A percentile compares a stretch with the other conserved stretches of the same genome.
Evolutionary conservation across 2,797 vertebrate genomes (phyloP).

Genomic region (Myripristis murdjan): DNA sequence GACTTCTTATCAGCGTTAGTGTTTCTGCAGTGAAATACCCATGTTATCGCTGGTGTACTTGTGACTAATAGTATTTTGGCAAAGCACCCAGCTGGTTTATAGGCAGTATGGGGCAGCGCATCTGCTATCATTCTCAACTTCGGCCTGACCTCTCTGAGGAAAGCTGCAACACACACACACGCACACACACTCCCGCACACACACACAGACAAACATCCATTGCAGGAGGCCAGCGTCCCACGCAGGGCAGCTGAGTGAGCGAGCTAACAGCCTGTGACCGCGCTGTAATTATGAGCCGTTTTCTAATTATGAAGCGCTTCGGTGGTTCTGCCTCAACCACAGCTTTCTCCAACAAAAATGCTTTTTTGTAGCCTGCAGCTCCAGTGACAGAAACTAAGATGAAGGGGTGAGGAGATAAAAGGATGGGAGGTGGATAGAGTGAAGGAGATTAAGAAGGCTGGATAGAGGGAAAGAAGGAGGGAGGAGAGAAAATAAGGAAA

Average conservation of each 20-base stretch:
- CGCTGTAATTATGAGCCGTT: constrained; percentile 72
- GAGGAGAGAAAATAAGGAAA: not conserved
- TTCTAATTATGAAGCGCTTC: constrained; percentile 71
- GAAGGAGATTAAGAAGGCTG: not conserved
- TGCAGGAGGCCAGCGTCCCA: constrained; percentile 64
- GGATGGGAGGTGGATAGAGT: not conserved
- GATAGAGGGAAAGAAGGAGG: not conserved
- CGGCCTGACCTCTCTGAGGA: constrained; percentile 70
- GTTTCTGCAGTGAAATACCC: constrained; percentile 15
- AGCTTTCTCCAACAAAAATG: constrained; percentile 23
- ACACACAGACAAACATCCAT: constrained; percentile 31
- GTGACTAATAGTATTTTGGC: constrained; percentile 68
- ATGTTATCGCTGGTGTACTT: constrained; percentile 35
- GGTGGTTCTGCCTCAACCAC: constrained; percentile 40
- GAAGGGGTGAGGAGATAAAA: not conserved
- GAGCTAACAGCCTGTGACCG: constrained; percentile 73
- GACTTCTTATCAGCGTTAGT: constrained; percentile 8
- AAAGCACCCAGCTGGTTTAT: constrained; percentile 66
- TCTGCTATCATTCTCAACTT: constrained; percentile 71
- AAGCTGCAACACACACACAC: constrained; percentile 42
- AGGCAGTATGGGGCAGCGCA: constrained; percentile 50
- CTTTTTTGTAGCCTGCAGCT: constrained; percentile 18
- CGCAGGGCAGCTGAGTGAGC: constrained; percentile 62
- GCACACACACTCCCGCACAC: constrained; percentile 20
- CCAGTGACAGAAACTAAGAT: not conserved